Percentiles rank a stretch among this genome's conserved stretches.
Evolutionary conservation across 2,888 invertebrate species (phyloP).

Genomic region (Exocentrus adspersus): DNA sequence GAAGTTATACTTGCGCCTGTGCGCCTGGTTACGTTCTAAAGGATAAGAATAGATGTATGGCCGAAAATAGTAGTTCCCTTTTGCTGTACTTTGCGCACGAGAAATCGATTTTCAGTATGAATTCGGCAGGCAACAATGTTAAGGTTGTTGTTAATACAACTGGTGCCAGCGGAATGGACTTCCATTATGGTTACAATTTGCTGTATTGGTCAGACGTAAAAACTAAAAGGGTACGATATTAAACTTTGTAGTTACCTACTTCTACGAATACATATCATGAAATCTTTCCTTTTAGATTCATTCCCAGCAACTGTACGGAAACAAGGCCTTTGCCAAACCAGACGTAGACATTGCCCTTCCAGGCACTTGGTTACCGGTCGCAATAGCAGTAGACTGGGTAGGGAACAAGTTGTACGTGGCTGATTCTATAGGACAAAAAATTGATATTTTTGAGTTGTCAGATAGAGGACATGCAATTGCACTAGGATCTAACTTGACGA

Average conservation of each 20-base stretch:
- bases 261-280: too few relatives aligned
- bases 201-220: conserved; percentile 92
- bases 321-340: conserved; percentile 63
- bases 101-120: conserved; percentile 76
- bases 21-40: conserved; percentile 67
- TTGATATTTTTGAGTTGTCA: conserved; percentile 92
- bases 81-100: conserved; percentile 78
- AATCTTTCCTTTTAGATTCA: conserved; percentile 74
- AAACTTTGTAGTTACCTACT: too few relatives aligned
- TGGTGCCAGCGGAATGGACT: conserved; percentile 87
- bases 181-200: conserved; percentile 78
- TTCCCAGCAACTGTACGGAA: conserved; percentile 67
- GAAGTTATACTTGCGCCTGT: conserved; percentile 86
- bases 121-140: conserved; percentile 72
- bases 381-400: conserved; percentile 96
- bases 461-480: conserved; percentile 91
- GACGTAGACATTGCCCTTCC: conserved; percentile 78
- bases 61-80: conserved; percentile 69
- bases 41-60: conserved; percentile 70
- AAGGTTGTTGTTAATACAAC: conserved; percentile 81
- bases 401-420: conserved; percentile 96
- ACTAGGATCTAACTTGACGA: conserved; percentile 89
- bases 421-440: conserved; percentile 91
- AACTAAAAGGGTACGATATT: conserved; percentile 75
- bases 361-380: conserved; percentile 89